Base-by-base conservation (phyloP, 1,140 invertebrate species). In the Megathymus violae region DNA sequence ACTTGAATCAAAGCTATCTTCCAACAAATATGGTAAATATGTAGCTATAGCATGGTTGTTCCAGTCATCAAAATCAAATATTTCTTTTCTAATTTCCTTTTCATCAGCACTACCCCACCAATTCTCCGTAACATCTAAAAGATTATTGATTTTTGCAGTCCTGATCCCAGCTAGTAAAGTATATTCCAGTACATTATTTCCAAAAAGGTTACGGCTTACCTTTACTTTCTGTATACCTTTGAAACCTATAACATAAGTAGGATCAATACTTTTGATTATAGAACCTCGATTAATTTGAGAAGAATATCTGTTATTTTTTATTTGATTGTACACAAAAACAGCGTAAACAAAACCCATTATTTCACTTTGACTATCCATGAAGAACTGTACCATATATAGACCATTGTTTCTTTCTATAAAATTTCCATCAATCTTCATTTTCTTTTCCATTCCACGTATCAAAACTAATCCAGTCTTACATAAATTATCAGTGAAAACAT, bases 11-110 rank as follows among this genome's bases (percentile, higher is more conserved):
- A 97, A 94, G 44, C 93, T 92, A 72, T 97, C 94, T 79, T 95
- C 94, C 34, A 95, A 93, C 34, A 99, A 92, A 86, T 95, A 99
- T 0, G 98, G 98, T 60, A 94, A 93, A 86, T 96, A 99, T 13
- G 95, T 93, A 0, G 98, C 98, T 31, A 98, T 94, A 0, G 98
- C 98, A 85, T 98, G 98, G 89, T 98, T 97, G 82, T 99, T 99
- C 99, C 99, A 99, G 81, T 99, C 98, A 87, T 99, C 98, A 92
- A 99, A 99, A 92, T 99, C 99, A 87, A 99, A 99, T 71, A 99
- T 99, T 80, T 95, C 94, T 44, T 94, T 93, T 65, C 94, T 93
- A 19, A 99, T 99, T 25, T 92, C 88, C 4, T 82, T 82, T 36
- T 95, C 93, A 52, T 96, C 93, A 1, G 88, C 88, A 3, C 94